Base-by-base conservation (phyloP, 2,797 vertebrate genomes). In the Alauda arvensis region DNA sequence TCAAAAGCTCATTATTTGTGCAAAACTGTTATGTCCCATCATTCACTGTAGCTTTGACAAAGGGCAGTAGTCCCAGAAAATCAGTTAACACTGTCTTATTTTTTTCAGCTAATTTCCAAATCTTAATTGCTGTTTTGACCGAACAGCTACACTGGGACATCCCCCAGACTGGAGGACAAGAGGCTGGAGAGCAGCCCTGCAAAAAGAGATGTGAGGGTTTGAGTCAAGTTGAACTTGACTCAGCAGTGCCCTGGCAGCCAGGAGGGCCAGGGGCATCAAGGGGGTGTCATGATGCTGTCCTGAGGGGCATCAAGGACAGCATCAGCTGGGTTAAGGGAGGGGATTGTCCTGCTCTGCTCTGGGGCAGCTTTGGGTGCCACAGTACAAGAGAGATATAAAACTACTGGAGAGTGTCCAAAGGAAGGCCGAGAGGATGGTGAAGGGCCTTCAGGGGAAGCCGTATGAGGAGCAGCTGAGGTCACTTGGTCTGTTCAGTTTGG, bases 281-380 rank as follows among this genome's bases (percentile, higher is more conserved):
- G 3, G n/a, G n/a, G n/a, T n/a, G n/a, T n/a, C n/a, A n/a, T n/a
- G n/a, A n/a, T n/a, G n/a, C n/a, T 37, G 37, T 37, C 37, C 37
- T 37, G 8, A 10, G 34, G 34, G 8, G 34, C 34, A 37, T n/a
- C 39, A 48, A 49, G 43, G 3, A 10, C n/a, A 45, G 52, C 53
- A 42, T 1, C 6, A 6, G 26, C 20, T 0, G 0, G 20, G 5
- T n/a, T 0, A 2, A 55, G 43, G 16, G 29, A 74, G 11, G 53
- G 1, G 2, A 39, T 3, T 46, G 52, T 49, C 24, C 39, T 2
- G 2, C 34, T 24, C 17, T 63, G 59, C 2, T 0, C 20, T 18
- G 21, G 31, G 45, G 24, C 52, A 55, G 34, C 0, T 68, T 4
- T 65, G 24, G 20, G 24, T 3, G 6, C 34, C 28, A 49, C 28